Evolutionary conservation across 1,140 invertebrate genomes (phyloP).

Genomic region (Macrotrachela quadricornifera): DNA sequence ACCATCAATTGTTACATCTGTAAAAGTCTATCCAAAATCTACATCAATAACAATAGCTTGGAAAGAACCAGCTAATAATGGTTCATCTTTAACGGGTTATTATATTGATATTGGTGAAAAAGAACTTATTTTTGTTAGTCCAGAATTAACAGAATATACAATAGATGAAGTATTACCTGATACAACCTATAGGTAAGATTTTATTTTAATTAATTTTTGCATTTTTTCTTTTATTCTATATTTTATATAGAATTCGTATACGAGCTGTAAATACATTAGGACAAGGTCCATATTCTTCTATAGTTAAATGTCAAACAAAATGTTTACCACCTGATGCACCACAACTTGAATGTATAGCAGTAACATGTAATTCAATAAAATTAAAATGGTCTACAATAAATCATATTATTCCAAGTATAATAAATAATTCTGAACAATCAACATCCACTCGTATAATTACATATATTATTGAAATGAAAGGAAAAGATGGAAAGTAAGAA

Average conservation of each 20-base stretch:
- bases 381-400: conserved; percentile 46
- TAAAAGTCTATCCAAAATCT: conserved; percentile 35
- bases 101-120: conserved; percentile 48
- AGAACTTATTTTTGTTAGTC: neutral
- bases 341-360: conserved; percentile 43
- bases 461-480: too few species aligned
- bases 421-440: too few species aligned
- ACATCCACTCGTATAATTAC: too few species aligned
- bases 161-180: too few species aligned
- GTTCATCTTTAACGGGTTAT: conserved; percentile 44
- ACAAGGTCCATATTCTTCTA: conserved; percentile 48
- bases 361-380: conserved; percentile 54
- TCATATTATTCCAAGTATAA: neutral
- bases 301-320: conserved; percentile 45
- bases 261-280: conserved; percentile 62
- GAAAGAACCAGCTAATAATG: conserved; percentile 45
- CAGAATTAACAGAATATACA: too few species aligned
- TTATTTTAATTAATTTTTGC: too few species aligned
- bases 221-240: neutral
- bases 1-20: conserved; percentile 31
- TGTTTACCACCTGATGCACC: conserved; percentile 54
- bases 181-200: too few species aligned
- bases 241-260: conserved; percentile 40
- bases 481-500: too few species aligned
- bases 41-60: conserved; percentile 45